These are phyloP conservation scores for Prochilodus magdalenae DNA, from an alignment of 2,113 vertebrate species.

Conservation along the genomic window DNA sequence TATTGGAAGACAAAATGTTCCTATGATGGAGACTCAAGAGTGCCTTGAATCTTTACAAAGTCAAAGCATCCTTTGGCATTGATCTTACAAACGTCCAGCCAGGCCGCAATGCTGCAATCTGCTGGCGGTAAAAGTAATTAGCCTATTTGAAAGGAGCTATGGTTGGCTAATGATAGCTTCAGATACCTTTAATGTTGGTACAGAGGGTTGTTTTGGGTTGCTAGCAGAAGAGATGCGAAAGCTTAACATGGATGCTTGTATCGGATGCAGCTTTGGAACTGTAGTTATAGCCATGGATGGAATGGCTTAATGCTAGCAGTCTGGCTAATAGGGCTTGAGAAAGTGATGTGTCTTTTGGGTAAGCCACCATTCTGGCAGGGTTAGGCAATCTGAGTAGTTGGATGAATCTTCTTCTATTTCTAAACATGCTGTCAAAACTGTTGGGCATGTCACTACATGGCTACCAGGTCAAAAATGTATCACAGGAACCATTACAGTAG, in stretches of 20 bases:
- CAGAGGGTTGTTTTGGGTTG: neutral
- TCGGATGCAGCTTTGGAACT: neutral
- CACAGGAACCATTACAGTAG: too few species aligned
- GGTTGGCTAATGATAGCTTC: conserved; percentile 5
- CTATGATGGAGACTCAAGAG: too few species aligned
- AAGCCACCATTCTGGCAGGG: too few species aligned
- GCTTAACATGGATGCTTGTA: neutral
- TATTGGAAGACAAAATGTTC: neutral
- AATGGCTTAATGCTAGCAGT: neutral
- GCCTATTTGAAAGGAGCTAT: conserved; percentile 4
- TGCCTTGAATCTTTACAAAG: too few species aligned
- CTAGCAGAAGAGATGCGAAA: neutral
- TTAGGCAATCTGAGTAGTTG: too few species aligned
- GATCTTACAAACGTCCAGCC: neutral
- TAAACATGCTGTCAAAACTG: too few species aligned
- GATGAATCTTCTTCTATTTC: too few species aligned
- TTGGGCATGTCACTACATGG: too few species aligned
- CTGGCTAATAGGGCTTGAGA: too few species aligned
- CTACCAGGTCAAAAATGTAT: too few species aligned
- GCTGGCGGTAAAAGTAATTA: conserved; percentile 9
- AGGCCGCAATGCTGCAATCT: neutral
- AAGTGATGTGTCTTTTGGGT: too few species aligned
- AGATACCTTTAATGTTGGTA: neutral
- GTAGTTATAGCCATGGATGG: neutral
- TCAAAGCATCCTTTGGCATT: neutral